phyloP scores from a whole-genome alignment of 2,888 invertebrate genomes.

The Plebejus melissa region DNA sequence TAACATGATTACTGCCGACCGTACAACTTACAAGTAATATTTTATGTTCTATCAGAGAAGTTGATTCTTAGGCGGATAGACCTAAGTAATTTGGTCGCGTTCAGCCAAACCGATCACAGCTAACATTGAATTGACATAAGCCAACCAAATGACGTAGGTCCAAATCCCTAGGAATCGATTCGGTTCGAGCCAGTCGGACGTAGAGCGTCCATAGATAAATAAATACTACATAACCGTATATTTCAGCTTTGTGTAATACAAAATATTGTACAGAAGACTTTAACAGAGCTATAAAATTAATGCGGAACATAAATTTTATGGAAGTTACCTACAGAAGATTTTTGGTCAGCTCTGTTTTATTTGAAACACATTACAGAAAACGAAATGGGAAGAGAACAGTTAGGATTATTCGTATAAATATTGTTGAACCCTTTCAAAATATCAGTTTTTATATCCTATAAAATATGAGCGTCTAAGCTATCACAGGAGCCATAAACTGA shows the following conservation, averaged over 20 bases:
- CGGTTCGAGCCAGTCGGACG: no score
- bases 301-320: background rate
- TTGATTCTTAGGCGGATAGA: no score
- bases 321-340: background rate
- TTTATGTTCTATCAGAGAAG: no score
- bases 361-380: slow-evolving; percentile 10
- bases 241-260: background rate
- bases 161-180: no score
- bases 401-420: background rate
- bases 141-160: no score
- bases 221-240: background rate
- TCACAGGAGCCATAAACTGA: no score
- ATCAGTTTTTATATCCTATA: background rate
- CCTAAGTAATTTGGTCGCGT: no score
- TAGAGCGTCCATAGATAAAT: no score
- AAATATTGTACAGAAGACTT: background rate
- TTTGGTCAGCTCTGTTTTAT: background rate
- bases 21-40: no score
- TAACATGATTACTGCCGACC: no score
- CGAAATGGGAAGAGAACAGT: background rate
- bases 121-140: no score
- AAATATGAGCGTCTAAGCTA: background rate
- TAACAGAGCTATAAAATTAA: background rate
- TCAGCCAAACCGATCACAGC: no score
- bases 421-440: background rate